Conservation (phyloP, 2,888 invertebrate species). For the Theristus sp. region DNA sequence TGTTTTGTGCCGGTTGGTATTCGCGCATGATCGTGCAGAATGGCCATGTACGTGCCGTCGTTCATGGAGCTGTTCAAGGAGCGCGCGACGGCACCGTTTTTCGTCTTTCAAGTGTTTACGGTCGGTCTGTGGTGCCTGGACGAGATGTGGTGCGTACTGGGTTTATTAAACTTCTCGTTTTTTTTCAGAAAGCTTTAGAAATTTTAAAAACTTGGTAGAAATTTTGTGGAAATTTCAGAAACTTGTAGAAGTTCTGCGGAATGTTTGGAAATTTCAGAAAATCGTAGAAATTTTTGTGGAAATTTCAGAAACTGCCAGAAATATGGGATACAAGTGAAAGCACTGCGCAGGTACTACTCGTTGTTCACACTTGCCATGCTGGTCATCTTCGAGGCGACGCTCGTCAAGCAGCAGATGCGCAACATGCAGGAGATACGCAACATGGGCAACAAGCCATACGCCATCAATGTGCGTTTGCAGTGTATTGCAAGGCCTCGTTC, state of each 20-base stretch:
- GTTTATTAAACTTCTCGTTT: no score
- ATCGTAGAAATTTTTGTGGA: no score
- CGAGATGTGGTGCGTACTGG: conserved; percentile 42
- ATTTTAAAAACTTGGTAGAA: no score
- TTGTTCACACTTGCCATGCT: conserved; percentile 51
- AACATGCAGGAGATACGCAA: conserved; percentile 97
- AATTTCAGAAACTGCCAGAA: no score
- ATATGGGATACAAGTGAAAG: no score
- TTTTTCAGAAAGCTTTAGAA: no score
- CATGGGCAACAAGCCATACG: conserved; percentile 95
- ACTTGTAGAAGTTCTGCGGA: no score
- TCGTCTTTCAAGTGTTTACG: conserved; percentile 97
- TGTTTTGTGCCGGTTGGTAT: no score
- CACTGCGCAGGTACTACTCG: conserved; percentile 21
- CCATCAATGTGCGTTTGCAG: conserved; percentile 51
- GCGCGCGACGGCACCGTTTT: conserved; percentile 94
- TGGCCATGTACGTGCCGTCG: conserved; percentile 72
- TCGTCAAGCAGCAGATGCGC: conserved; percentile 87
- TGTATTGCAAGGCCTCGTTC: not conserved
- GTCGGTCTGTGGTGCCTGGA: conserved; percentile 96
- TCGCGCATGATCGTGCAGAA: no score
- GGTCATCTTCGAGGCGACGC: conserved; percentile 83
- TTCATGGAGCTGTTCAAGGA: conserved; percentile 91
- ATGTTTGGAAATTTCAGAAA: no score
- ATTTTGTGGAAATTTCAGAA: no score